Evolutionary conservation across 2,888 invertebrate genomes (phyloP), one percentile per base, ranked within the genome.

Genomic region (Nemotelus pantherinus): DNA sequence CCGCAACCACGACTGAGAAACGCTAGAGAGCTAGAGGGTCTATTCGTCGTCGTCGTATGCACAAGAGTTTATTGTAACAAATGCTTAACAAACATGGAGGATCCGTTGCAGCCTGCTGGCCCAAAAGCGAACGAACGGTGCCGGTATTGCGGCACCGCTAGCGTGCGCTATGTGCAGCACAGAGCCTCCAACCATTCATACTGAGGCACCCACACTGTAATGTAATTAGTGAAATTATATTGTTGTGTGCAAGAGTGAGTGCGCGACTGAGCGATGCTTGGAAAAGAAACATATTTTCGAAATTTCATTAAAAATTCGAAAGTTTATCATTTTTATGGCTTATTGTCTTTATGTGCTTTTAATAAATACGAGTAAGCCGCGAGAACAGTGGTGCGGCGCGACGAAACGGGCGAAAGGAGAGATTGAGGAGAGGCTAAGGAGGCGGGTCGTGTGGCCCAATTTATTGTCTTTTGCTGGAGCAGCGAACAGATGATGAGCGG

Each of bases 141-240:
- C 25, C 25, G 25, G 25, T 25, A 25, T 25, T 25, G 25, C 25
- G 25, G 25, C 25, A 25, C 25, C 25, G 25, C 25, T 25, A 25
- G 25, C 25, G 25, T 25, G 25, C 25, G 25, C 25, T 25, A 25
- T 25, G 25, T 25, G 25, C 25, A 25, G 25, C 25, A 25, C 25
- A 25, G 25, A 25, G 25, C 25, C 25, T 25, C 25, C 25, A 25
- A 25, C 25, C 25, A 25, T 25, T 25, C 25, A 25, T 63, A 63
- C 39, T 68, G 48, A 48, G 60, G 63, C 74, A 74, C 74, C 74
- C 74, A 74, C 74, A 63, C 74, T 74, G 5, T 9, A 48, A 43
- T 47, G 74, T 48, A 74, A 74, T 74, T 74, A 74, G 60, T 74
- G 41, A 47, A 74, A 60, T 63, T 72, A 72, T 45, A 25, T 25